Base-by-base conservation (phyloP, 2,113 vertebrate species). In the Hippoglossus stenolepis region DNA sequence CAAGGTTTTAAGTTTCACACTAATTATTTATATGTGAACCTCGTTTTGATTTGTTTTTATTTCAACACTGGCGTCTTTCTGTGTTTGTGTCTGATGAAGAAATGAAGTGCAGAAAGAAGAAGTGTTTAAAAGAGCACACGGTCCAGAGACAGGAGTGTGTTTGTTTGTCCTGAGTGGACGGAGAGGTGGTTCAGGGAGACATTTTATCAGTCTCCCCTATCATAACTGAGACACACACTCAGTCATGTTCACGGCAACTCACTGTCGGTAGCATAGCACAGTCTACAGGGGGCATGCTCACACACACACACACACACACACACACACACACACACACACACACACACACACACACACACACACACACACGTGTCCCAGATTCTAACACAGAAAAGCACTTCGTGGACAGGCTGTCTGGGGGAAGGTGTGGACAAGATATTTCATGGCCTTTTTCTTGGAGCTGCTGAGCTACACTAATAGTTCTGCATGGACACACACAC, bases 321-420 rank as follows among this genome's bases (percentile, higher is more conserved):
- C 80, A 31, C 71, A 59, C 54, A 59, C 40, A 74, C 80, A 31
- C 71, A 59, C 54, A 59, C 40, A 74, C 80, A 31, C 71, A 59
- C 54, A 59, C 28, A 31, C 5, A 31, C 28, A 31, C 28, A 31
- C 28, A 31, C 71, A 59, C 59, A 59, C 43, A 18, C 61, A 71
- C 53, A 28, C 38, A 35, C 21, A 53, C 64, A 26, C 51, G 6
- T 54, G 78, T 73, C 80, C 80, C 70, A 87, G 79, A 83, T 86
- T 79, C 65, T 82, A 79, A 92, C 92, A 94, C 73, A 84, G 82
- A 92, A 93, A 93, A 89, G 91, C 92, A 93, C 92, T 93, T 93
- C 72, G 73, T 70, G 70, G 75, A 90, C 78, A 84, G 79, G 70
- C 84, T 79, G 79, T 89, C 80, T 80, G 65, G 87, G 85, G 86